Conservation (phyloP, 2,888 invertebrate species). For the Oxytorus armatus region DNA sequence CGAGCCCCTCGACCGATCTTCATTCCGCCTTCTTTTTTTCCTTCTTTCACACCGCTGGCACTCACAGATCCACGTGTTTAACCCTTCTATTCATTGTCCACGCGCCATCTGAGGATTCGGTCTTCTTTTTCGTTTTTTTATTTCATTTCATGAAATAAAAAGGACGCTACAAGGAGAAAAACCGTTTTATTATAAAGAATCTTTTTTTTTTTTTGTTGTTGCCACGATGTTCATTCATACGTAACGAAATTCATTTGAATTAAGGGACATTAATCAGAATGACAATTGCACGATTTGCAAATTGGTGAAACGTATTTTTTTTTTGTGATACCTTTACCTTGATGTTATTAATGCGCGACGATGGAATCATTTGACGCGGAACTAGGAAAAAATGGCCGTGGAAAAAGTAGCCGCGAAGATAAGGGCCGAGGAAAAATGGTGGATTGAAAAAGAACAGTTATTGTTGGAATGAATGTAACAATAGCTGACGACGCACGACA, state of each 20-base stretch:
- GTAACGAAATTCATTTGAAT: neutral
- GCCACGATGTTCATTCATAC: neutral
- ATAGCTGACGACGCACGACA: too few relatives aligned
- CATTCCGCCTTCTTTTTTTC: slow-evolving; percentile 40
- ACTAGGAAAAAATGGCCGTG: too few relatives aligned
- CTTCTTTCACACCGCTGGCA: slow-evolving; percentile 50
- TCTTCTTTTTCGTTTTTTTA: neutral
- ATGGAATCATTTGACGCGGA: too few relatives aligned
- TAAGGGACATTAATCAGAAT: too few relatives aligned
- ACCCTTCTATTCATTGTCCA: slow-evolving; percentile 35
- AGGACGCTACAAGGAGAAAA: neutral
- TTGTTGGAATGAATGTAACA: too few relatives aligned
- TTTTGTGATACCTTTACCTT: too few relatives aligned
- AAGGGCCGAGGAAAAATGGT: too few relatives aligned
- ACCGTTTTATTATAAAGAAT: neutral
- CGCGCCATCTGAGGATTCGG: neutral
- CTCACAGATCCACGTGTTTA: slow-evolving; percentile 32
- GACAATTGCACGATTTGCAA: too few relatives aligned
- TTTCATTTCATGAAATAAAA: neutral
- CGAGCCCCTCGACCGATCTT: slow-evolving; percentile 47
- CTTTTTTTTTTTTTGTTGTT: neutral
- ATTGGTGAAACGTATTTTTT: too few relatives aligned
- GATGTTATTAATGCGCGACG: too few relatives aligned
- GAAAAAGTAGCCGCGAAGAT: too few relatives aligned
- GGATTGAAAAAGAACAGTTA: too few relatives aligned